Evolutionary conservation across 37 sponge, comb jelly and placozoan species (phyloP), one percentile per base, ranked within the genome.

Genomic region (Ephydatia muelleri): DNA sequence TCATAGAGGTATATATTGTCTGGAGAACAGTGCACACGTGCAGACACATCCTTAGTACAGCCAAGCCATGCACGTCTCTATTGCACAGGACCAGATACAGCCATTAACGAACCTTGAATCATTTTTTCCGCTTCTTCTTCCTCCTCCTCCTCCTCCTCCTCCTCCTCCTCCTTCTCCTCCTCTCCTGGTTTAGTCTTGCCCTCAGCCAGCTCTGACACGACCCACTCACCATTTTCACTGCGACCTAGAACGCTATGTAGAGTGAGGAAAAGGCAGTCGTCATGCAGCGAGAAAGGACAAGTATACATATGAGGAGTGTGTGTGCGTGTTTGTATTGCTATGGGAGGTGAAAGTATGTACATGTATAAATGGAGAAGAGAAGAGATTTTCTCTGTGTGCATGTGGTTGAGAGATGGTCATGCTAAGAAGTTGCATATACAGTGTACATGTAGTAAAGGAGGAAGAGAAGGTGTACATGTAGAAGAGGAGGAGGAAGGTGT

Each of bases 1-100:
- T 94, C 94, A 68, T 82, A 94, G 80, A 83, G 67, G 68, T 94
- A 94, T 76, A 94, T 91, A 70, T 81, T 94, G 37, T 84, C 86
- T 78, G 82, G 84, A 70, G 31, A 77, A 75, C 57, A 13, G 49
- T 72, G 12, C 8, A 70, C 13, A 31, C 13, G 5, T 68, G 30
- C 14, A 78, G 27, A 36, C 32, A 21, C n/a, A 6, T n/a, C n/a
- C n/a, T n/a, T n/a, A n/a, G n/a, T n/a, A 32, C 48, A 26, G 77
- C 23, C 33, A 38, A 33, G 28, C 26, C 25, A 48, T 9, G 31
- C 13, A 79, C 8, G 67, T 79, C 9, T 40, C 9, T 80, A 23
- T 14, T 23, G 70, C n/a, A 70, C 26, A 26, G 25, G 12, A 26
- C 71, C 30, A 70, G 71, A 9, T 22, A 40, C 40, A 70, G 68